These are phyloP conservation scores for Saguinus midas DNA, from an alignment of 2,113 vertebrate species.

Conservation along the genomic window DNA sequence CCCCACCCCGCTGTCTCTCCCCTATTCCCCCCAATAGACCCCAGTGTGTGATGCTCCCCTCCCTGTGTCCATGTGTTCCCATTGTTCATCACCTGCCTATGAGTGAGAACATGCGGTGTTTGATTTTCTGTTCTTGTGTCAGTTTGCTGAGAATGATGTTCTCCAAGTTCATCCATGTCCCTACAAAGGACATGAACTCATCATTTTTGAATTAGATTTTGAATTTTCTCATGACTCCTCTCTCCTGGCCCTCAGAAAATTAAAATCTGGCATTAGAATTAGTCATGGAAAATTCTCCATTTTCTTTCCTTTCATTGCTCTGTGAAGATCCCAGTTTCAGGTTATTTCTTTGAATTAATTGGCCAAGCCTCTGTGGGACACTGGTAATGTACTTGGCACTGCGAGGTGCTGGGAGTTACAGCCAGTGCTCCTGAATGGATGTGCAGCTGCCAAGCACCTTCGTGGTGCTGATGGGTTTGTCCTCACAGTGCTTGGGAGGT, in stretches of 20 bases:
- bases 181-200: too few species aligned
- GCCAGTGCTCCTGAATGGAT: neutral
- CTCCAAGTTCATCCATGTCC: too few species aligned
- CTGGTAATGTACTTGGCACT: neutral
- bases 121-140: too few species aligned
- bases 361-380: neutral
- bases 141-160: too few species aligned
- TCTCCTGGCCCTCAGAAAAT: constrained; percentile 9
- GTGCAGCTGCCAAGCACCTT: neutral
- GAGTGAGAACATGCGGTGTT: too few species aligned
- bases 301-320: neutral
- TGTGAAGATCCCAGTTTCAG: neutral
- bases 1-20: too few species aligned
- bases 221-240: neutral
- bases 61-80: too few species aligned
- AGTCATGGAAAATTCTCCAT: neutral
- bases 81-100: too few species aligned
- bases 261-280: neutral
- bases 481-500: neutral
- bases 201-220: neutral
- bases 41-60: too few species aligned
- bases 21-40: too few species aligned
- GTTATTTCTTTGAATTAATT: neutral
- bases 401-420: neutral
- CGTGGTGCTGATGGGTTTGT: neutral